Percentiles rank a stretch among this genome's conserved stretches.
Evolutionary conservation across 2,113 vertebrate species (phyloP).

Genomic region (Aviceda subcristata): DNA sequence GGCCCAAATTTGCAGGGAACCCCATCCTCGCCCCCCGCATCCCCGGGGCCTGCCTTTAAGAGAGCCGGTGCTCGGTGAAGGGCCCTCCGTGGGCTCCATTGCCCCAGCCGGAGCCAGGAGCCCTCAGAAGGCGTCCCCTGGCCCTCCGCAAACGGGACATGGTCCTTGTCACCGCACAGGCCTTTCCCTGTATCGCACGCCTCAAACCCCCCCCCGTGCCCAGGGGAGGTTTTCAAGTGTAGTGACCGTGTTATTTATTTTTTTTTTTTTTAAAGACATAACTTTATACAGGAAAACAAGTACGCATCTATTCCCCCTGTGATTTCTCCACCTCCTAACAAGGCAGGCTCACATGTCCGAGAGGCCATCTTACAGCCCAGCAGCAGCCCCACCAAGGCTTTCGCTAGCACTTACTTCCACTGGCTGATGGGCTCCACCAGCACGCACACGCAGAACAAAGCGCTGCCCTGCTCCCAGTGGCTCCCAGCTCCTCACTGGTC

Average conservation of each 20-base stretch:
- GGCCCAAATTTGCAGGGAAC: constrained; percentile 4
- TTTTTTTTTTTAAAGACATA: not conserved
- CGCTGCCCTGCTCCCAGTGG: not conserved
- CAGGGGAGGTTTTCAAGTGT: not conserved
- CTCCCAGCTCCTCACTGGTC: not conserved
- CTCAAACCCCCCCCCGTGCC: not conserved
- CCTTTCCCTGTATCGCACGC: not conserved
- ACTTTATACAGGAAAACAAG: not conserved
- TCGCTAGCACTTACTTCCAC: not conserved
- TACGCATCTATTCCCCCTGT: not conserved
- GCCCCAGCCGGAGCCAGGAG: not conserved
- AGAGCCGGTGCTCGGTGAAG: not conserved
- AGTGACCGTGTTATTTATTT: not conserved
- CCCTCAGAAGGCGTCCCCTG: not conserved
- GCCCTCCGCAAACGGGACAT: not conserved
- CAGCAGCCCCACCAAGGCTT: not conserved
- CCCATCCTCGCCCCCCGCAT: not conserved
- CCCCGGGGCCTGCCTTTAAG: not conserved
- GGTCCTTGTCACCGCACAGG: not conserved
- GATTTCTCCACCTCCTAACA: not conserved
- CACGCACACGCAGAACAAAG: not conserved
- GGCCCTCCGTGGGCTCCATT: not conserved
- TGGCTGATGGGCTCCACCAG: not conserved
- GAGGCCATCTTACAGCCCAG: constrained; percentile 46
- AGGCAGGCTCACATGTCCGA: not conserved